Percentiles rank a stretch among this genome's conserved stretches.
These are phyloP conservation scores for Tetragnatha versicolor DNA, from an alignment of 1,140 invertebrate genomes.

Conservation along the genomic window DNA sequence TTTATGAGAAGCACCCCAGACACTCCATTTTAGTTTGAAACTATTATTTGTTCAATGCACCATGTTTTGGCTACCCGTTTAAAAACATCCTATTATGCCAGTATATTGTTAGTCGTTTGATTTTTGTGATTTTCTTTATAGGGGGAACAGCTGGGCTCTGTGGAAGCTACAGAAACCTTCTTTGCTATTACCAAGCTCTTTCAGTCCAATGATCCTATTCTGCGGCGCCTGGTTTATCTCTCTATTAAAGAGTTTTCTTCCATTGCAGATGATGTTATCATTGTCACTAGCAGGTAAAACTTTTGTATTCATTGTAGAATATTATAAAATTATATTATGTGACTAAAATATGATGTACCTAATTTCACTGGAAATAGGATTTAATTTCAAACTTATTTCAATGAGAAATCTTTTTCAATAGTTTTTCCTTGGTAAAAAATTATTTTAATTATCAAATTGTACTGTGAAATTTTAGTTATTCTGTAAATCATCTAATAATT, in stretches of 20 bases:
- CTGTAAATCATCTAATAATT: no score
- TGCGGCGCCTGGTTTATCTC: constrained; percentile 93
- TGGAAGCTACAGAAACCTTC: constrained; percentile 97
- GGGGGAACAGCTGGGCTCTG: constrained; percentile 88
- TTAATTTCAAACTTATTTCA: no score
- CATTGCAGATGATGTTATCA: constrained; percentile 98
- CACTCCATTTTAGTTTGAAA: no score
- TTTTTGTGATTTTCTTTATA: constrained; percentile 61
- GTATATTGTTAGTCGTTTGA: neutral
- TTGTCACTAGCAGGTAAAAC: constrained; percentile 76
- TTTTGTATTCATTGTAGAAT: neutral
- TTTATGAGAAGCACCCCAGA: no score
- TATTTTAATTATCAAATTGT: no score
- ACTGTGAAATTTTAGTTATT: no score
- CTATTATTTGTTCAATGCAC: no score
- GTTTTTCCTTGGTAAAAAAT: no score
- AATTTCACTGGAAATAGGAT: no score
- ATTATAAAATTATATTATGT: neutral
- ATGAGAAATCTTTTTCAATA: no score
- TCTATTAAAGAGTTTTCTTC: constrained; percentile 96
- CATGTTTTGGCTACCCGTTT: no score
- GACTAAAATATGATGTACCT: neutral
- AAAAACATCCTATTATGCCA: neutral
- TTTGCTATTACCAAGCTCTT: constrained; percentile 99
- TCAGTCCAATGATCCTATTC: constrained; percentile 93